phyloP scores from a whole-genome alignment of 2,888 invertebrate genomes.

The Lymantria dispar region DNA sequence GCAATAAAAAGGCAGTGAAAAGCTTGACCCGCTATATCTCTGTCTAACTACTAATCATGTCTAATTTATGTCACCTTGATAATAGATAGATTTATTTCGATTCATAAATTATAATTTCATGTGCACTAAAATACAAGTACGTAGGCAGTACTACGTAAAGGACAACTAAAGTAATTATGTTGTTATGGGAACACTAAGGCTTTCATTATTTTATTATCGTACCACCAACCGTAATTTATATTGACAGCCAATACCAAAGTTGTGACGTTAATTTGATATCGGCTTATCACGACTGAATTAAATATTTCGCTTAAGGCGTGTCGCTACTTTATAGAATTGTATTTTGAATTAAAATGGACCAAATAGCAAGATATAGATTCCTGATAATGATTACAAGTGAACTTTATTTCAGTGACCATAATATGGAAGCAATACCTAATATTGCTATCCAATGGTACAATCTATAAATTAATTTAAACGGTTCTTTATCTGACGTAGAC shows the following conservation, averaged over 20 bases:
- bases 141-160: constrained; percentile 17
- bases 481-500: neutral
- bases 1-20: no score
- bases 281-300: constrained; percentile 59
- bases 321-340: constrained; percentile 24
- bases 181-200: constrained; percentile 45
- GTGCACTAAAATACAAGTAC: neutral
- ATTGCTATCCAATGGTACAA: constrained; percentile 8
- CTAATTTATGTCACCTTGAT: no score
- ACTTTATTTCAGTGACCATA: constrained; percentile 32
- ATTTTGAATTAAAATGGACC: constrained; percentile 28
- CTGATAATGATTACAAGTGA: constrained; percentile 32
- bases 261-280: constrained; percentile 62
- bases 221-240: constrained; percentile 50
- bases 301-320: constrained; percentile 47
- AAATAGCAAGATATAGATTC: constrained; percentile 30
- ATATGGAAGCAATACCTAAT: constrained; percentile 21
- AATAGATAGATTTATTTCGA: no score
- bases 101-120: no score
- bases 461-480: neutral
- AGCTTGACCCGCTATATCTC: no score
- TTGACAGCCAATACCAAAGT: constrained; percentile 40
- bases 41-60: no score
- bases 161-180: constrained; percentile 41
- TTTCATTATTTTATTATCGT: constrained; percentile 67